Conservation (phyloP, 2,113 vertebrate genomes). For the Carollia perspicillata region DNA sequence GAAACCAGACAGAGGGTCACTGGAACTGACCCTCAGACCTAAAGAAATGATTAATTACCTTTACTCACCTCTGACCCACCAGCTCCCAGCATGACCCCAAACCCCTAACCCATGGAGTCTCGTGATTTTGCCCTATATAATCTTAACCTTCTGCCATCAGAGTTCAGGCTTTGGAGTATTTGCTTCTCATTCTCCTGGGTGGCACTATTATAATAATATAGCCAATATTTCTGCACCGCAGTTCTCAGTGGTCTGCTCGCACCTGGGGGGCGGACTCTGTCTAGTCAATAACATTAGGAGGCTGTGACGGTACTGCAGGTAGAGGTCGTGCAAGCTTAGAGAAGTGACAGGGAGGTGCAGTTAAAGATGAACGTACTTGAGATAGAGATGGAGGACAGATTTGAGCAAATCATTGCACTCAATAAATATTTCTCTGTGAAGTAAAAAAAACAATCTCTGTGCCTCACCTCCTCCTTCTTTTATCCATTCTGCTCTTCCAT, state of each 20-base stretch:
- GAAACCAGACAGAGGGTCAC: too few relatives aligned
- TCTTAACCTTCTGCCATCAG: too few relatives aligned
- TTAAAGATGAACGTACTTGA: rapidly evolving
- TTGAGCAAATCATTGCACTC: rapidly evolving
- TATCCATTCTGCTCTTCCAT: background rate
- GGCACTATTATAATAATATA: background rate
- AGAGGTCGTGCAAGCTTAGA: rapidly evolving
- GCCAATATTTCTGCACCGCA: background rate
- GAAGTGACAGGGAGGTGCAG: rapidly evolving
- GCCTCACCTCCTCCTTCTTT: background rate
- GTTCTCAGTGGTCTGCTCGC: background rate
- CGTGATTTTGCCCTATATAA: too few relatives aligned
- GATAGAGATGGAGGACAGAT: background rate
- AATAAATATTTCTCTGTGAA: background rate
- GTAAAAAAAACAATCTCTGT: background rate
- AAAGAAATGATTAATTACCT: too few relatives aligned
- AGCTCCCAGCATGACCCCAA: too few relatives aligned
- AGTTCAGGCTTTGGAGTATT: background rate
- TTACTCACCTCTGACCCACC: too few relatives aligned
- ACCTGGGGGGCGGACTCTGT: background rate
- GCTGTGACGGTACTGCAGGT: rapidly evolving
- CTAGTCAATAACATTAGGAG: background rate
- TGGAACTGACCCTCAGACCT: too few relatives aligned
- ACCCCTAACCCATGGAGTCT: too few relatives aligned
- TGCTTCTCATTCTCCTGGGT: background rate